Percentiles rank a stretch among this genome's conserved stretches.
phyloP scores from a whole-genome alignment of 2,797 vertebrate genomes.

The Cyprinella venusta region DNA sequence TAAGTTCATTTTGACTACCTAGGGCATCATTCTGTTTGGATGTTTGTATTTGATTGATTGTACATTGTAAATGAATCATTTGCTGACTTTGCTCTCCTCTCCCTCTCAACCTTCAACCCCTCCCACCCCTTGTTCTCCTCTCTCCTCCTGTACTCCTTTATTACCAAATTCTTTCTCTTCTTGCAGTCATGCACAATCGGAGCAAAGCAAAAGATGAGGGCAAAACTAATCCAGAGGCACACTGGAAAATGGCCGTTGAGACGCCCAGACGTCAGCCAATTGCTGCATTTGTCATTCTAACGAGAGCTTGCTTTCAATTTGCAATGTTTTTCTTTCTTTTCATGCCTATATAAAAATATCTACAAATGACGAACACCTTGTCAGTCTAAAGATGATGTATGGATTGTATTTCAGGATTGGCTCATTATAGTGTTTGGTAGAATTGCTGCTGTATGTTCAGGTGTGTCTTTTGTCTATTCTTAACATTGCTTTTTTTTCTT shows the following conservation, averaged over 20 bases:
- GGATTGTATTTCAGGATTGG: neutral
- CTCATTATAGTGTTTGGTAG: neutral
- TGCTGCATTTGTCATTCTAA: slow-evolving; percentile 45
- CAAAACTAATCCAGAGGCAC: slow-evolving; percentile 68
- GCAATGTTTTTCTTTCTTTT: slow-evolving; percentile 39
- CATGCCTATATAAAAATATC: slow-evolving; percentile 4
- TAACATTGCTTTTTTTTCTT: slow-evolving; percentile 10
- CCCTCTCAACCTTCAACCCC: slow-evolving; percentile 53
- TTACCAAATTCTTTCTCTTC: slow-evolving; percentile 72
- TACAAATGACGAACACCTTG: slow-evolving; percentile 21
- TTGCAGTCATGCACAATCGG: slow-evolving; percentile 74
- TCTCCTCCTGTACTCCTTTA: slow-evolving; percentile 58
- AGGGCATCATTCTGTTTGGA: neutral
- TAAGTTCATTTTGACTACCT: slow-evolving; percentile 17
- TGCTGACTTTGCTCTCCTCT: slow-evolving; percentile 61
- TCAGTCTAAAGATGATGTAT: slow-evolving; percentile 54
- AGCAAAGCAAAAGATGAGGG: slow-evolving; percentile 71
- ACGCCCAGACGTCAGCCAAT: slow-evolving; percentile 68
- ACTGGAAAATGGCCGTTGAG: slow-evolving; percentile 70
- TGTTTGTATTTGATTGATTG: slow-evolving; percentile 26
- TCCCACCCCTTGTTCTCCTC: slow-evolving; percentile 47
- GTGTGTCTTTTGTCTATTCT: slow-evolving; percentile 30
- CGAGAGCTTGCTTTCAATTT: slow-evolving; percentile 57
- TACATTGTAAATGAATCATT: slow-evolving; percentile 37
- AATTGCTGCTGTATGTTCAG: slow-evolving; percentile 50